A percentile compares a stretch with the other conserved stretches of the same genome.
phyloP scores from a whole-genome alignment of 1,140 invertebrate species.

The Apis florea region DNA sequence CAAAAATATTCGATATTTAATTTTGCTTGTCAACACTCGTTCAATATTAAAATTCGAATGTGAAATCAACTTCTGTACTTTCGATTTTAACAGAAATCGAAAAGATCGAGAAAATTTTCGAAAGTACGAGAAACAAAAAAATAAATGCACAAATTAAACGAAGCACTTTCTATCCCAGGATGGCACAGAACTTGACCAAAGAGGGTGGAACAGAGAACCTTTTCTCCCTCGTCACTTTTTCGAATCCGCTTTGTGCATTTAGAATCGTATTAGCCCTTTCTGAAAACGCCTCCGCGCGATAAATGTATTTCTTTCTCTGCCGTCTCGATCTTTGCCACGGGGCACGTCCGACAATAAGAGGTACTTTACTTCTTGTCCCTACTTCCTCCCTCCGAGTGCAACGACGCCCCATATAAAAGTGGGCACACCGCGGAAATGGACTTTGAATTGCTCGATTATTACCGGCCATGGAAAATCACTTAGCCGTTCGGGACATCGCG shows the following conservation, averaged over 20 bases:
- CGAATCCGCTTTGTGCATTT: conserved; percentile 64
- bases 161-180: conserved; percentile 33
- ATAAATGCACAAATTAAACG: conserved; percentile 28
- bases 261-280: conserved; percentile 63
- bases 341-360: conserved; percentile 60
- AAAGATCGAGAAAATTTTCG: too few relatives aligned
- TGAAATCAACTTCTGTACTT: too few relatives aligned
- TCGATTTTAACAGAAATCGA: too few relatives aligned
- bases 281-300: conserved; percentile 29
- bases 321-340: conserved; percentile 14
- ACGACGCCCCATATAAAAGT: conserved; percentile 7
- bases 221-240: conserved; percentile 13
- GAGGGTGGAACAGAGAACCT: conserved; percentile 19
- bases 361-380: conserved; percentile 54
- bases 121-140: too few relatives aligned
- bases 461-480: conserved; percentile 43
- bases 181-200: background rate
- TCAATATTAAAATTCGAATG: too few relatives aligned
- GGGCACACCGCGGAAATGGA: conserved; percentile 71
- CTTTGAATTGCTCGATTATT: conserved; percentile 71
- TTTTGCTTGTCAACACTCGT: too few relatives aligned
- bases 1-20: too few relatives aligned
- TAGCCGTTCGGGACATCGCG: conserved; percentile 21
- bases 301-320: conserved; percentile 56
- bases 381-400: background rate